Evolutionary conservation across 1,140 invertebrate genomes (phyloP).

Genomic region (Radopholus similis): DNA sequence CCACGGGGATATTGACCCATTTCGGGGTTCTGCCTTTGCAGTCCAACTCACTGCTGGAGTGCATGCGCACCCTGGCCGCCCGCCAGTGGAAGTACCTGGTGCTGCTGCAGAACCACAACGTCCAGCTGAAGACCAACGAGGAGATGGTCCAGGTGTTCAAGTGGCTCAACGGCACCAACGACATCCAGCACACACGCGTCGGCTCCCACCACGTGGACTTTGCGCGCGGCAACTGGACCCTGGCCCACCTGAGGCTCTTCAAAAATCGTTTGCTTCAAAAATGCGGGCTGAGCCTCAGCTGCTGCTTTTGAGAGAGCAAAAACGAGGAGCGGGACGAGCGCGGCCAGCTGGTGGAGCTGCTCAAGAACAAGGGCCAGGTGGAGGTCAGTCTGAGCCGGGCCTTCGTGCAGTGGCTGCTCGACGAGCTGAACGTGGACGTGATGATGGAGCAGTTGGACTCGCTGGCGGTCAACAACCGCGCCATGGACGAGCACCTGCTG

Average conservation of each 20-base stretch:
- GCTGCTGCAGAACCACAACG: conserved; percentile 47
- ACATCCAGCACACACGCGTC: conserved; percentile 26
- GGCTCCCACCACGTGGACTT: conserved; percentile 2
- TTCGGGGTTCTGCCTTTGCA: too few relatives aligned
- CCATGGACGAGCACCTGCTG: conserved; percentile 18
- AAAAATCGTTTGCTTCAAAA: conserved; percentile 29
- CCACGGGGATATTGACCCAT: too few relatives aligned
- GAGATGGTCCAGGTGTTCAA: conserved; percentile 45
- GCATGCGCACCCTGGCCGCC: too few relatives aligned
- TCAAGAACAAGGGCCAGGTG: conserved; percentile 34
- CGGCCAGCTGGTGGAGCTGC: not conserved
- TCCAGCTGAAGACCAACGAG: conserved; percentile 35
- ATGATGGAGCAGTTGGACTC: conserved; percentile 27
- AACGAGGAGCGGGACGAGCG: not conserved
- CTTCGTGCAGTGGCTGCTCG: conserved; percentile 31
- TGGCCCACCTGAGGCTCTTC: conserved; percentile 34
- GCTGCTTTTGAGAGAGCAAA: conserved; percentile 2
- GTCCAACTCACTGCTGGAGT: too few relatives aligned
- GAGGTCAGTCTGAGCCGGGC: conserved; percentile 17
- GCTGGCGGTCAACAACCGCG: not conserved
- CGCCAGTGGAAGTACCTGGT: too few relatives aligned
- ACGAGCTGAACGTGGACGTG: conserved; percentile 27
- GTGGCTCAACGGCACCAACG: conserved; percentile 50
- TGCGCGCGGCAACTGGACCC: conserved; percentile 13
- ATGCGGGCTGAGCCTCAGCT: too few relatives aligned